Conservation (phyloP, 2,113 vertebrate genomes). For the Heliornis fulica region DNA sequence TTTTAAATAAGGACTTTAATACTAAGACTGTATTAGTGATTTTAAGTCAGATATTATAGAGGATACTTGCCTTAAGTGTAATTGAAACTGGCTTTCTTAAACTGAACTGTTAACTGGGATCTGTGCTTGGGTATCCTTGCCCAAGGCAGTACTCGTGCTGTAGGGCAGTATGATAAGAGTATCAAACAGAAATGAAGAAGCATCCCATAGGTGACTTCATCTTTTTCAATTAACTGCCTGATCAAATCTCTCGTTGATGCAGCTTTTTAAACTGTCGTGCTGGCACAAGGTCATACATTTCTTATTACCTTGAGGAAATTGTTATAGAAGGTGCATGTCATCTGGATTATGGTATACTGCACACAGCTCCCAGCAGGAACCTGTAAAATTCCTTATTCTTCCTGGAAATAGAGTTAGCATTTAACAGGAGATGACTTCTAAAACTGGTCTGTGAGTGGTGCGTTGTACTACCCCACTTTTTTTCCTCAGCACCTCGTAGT, state of each 20-base stretch:
- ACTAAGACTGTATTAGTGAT: background rate
- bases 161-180: background rate
- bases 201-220: background rate
- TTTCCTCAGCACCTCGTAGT: background rate
- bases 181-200: background rate
- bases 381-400: background rate
- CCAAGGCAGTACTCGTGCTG: background rate
- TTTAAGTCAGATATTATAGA: background rate
- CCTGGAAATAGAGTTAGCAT: background rate
- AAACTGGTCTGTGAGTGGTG: background rate
- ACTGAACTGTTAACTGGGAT: background rate
- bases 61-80: background rate
- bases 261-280: background rate
- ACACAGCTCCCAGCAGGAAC: background rate
- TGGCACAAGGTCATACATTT: background rate
- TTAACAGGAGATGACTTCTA: background rate
- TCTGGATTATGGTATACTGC: background rate
- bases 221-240: background rate
- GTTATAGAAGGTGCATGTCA: background rate
- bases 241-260: background rate
- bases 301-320: background rate
- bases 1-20: background rate
- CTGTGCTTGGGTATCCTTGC: background rate
- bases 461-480: background rate
- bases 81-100: background rate